Evolutionary conservation across 53 echinoderm and acorn worm species (phyloP), one percentile per base, ranked within the genome.

Genomic region (Actinopyga echinites): DNA sequence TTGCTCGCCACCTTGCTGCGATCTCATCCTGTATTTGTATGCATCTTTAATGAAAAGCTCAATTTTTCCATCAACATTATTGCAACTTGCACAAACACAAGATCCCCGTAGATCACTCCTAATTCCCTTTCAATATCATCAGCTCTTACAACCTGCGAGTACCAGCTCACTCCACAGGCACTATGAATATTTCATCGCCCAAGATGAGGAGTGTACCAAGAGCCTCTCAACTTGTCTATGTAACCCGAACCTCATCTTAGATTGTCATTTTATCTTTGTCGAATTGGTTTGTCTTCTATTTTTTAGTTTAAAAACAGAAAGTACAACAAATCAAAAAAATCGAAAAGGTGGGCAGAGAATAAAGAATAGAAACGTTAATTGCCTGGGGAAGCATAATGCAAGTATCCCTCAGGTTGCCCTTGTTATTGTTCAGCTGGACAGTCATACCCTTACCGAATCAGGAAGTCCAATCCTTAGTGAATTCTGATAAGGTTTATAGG

Each of bases 31-130:
- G 75, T 52, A 75, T 75, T 30, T 30, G 75, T 75, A 75, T 75
- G 75, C 75, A 75, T 75, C 75, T 75, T 75, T 75, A 75, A 75
- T 75, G 75, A 79, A 59, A 58, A 79, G 79, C 79, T 79, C 59
- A 58, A 79, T 59, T 58, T 58, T 79, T 36, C 79, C 79, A 38
- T 79, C 57, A 79, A 58, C 79, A 58, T 79, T 79, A 79, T 79
- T 79, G 57, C 60, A 58, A 38, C 35, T 38, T 79, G 79, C 57
- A 79, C 79, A 79, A 79, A 79, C 79, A 79, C 60, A 58, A 59
- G 56, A 79, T 79, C 79, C 57, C 57, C 60, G 60, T 57, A 57
- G 79, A 79, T 79, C 79, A 55, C 36, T 58, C 57, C 60, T 79
- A 79, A 79, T 79, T 79, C 79, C 79, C 79, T 79, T 57, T 59